Base-by-base conservation (phyloP, 2,113 vertebrate genomes). In the Aplodontia rufa region DNA sequence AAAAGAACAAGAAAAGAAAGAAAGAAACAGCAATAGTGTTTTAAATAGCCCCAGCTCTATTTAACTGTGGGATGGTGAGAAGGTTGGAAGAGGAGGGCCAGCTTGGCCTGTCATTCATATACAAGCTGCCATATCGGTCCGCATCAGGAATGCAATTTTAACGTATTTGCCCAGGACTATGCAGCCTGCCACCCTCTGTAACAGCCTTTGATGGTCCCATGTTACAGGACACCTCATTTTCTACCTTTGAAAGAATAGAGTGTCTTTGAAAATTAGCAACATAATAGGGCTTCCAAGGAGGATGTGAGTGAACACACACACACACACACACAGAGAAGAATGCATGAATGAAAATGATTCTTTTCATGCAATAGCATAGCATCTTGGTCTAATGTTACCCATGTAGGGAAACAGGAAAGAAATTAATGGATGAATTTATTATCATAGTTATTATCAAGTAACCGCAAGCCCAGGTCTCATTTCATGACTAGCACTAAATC, bases 371-470 rank as follows among this genome's bases (percentile, higher is more conserved):
- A 97, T 87, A 97, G 79, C 85, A 93, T 55, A 87, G 97, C 47
- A 79, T 94, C 89, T 96, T 96, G 95, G 69, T 85, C 88, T 98
- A 97, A 95, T 4, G 85, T 91, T 37, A 9, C 69, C 28, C 85
- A 60, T 20, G 1, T 87, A 97, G 94, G 32, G 53, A 97, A 98
- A 97, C 89, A 98, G 96, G 90, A 98, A 97, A 98, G 71, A 97
- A 98, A 97, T 92, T 62, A 97, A 95, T 84, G 83, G 94, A 97
- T 97, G 93, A 97, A 98, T 96, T 97, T 96, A 97, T 97, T 97
- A 97, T 92, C 90, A 51, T 32, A 95, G 96, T 97, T 87, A 80
- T 96, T 95, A 98, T 95, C 14, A 69, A 95, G 94, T 80, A 96
- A 95, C 96, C 95, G 76, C 91, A 98, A 96, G 90, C 1, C 14